Percentiles rank a stretch among this genome's conserved stretches.
These are phyloP conservation scores for Chrysochloris asiatica DNA, from an alignment of 2,113 vertebrate genomes.

Conservation along the genomic window DNA sequence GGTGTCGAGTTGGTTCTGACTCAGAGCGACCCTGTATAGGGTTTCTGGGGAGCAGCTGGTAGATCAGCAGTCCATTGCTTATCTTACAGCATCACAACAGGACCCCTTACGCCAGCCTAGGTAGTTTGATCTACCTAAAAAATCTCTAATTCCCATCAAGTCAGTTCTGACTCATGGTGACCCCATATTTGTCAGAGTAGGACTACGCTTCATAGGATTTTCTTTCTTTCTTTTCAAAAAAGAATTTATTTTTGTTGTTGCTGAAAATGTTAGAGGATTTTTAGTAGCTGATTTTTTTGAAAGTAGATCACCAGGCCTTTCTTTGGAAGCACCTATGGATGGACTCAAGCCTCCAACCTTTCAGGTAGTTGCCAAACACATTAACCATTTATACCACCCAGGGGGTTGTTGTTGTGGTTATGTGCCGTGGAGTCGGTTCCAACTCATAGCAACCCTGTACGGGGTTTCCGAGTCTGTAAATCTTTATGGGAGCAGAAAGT, in stretches of 20 bases:
- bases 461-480: too few relatives aligned
- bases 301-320: not conserved
- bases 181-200: not conserved
- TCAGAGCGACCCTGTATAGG: too few relatives aligned
- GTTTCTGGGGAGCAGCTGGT: too few relatives aligned
- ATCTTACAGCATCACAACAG: too few relatives aligned
- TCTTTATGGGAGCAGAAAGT: too few relatives aligned
- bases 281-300: not conserved
- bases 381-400: not conserved
- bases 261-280: not conserved
- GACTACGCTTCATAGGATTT: not conserved
- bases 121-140: not conserved
- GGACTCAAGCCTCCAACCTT: not conserved
- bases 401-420: too few relatives aligned
- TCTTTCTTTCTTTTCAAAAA: not conserved
- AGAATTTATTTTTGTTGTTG: not conserved
- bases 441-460: too few relatives aligned
- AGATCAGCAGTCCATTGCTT: too few relatives aligned
- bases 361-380: not conserved
- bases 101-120: not conserved
- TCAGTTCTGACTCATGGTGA: not conserved
- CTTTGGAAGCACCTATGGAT: not conserved
- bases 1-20: too few relatives aligned
- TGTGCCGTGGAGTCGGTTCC: too few relatives aligned
- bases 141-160: not conserved